phyloP scores from a whole-genome alignment of 2,888 invertebrate genomes.

The Synergus japonicus region DNA sequence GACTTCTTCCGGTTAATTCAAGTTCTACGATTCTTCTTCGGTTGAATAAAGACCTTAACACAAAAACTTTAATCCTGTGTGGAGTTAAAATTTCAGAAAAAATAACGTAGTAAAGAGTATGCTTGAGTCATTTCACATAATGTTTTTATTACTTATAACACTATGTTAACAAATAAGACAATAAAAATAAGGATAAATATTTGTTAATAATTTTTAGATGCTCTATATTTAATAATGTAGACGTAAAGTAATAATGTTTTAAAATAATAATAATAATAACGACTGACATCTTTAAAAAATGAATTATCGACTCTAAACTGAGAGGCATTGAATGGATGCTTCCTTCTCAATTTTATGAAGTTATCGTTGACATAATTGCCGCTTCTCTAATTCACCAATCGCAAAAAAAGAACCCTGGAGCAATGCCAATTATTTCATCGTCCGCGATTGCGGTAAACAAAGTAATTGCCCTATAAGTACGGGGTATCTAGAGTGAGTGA shows the following conservation, averaged over 20 bases:
- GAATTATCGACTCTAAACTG: background rate
- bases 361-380: slow-evolving; percentile 10
- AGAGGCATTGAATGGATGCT: no score
- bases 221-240: no score
- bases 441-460: slow-evolving; percentile 6
- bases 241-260: no score
- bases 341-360: no score
- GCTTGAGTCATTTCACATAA: no score
- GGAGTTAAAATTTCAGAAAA: slow-evolving; percentile 23
- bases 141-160: no score
- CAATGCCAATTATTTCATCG: slow-evolving; percentile 7
- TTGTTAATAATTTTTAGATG: no score
- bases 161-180: no score
- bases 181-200: no score
- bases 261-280: background rate
- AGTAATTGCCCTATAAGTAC: background rate
- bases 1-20: slow-evolving; percentile 36
- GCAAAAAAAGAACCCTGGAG: background rate
- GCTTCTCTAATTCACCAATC: background rate
- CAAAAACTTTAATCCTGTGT: slow-evolving; percentile 17
- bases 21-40: slow-evolving; percentile 1
- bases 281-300: slow-evolving; percentile 19
- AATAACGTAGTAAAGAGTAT: background rate
- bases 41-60: slow-evolving; percentile 4
- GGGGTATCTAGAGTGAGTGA: background rate